A percentile compares a stretch with the other conserved stretches of the same genome.
Evolutionary conservation across 2,797 vertebrate species (phyloP).

Genomic region (Oophaga sylvatica): DNA sequence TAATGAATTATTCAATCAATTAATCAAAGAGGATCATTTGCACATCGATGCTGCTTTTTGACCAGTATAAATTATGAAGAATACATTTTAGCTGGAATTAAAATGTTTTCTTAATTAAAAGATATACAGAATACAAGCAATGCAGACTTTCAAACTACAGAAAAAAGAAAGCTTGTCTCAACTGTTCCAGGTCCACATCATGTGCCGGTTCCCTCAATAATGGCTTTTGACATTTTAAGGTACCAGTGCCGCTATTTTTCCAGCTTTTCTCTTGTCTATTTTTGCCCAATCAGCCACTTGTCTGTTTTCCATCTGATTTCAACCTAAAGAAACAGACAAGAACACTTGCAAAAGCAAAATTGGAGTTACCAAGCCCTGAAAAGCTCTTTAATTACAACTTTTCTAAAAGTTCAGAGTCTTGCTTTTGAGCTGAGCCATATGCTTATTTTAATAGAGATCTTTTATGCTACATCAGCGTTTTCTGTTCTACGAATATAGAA

Average conservation of each 20-base stretch:
- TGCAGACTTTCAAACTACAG: neutral
- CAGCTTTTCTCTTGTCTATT: no score
- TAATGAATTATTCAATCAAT: slow-evolving; percentile 43
- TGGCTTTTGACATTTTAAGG: neutral
- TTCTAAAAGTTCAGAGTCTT: neutral
- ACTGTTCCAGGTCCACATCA: neutral
- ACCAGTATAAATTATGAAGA: neutral
- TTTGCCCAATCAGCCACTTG: no score
- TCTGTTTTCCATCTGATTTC: no score
- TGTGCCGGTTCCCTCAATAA: neutral
- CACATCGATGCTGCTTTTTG: neutral
- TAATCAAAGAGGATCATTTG: slow-evolving; percentile 6
- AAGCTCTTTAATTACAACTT: neutral
- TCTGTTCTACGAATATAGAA: neutral
- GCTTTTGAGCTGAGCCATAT: neutral
- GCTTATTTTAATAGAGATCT: neutral
- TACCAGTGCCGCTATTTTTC: no score
- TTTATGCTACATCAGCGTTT: slow-evolving; percentile 11
- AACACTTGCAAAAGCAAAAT: neutral
- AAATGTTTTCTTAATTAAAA: neutral
- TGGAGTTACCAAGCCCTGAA: neutral
- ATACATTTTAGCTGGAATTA: neutral
- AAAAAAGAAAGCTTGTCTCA: neutral
- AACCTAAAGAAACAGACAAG: neutral
- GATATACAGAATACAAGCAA: neutral